Evolutionary conservation across 92 coral and sea anemone genomes (phyloP).

Genomic region (Zoanthus sansibaricus): DNA sequence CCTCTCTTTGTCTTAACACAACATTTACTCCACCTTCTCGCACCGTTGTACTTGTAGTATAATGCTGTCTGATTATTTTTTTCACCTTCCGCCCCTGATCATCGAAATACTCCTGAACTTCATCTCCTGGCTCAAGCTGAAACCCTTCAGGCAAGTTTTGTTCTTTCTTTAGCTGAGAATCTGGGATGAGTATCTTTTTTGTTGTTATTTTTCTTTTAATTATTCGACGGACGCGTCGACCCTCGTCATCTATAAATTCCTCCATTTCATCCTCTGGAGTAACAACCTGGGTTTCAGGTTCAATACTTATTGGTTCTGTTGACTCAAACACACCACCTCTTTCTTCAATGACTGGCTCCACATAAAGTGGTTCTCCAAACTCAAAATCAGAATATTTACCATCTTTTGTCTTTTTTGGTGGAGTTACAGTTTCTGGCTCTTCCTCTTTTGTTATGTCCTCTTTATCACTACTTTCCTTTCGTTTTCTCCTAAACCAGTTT

Average conservation of each 20-base stretch:
- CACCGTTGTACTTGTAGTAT: conserved; percentile 38
- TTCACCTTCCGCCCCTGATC: conserved; percentile 65
- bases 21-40: conserved; percentile 61
- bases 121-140: conserved; percentile 43
- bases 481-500: conserved; percentile 51
- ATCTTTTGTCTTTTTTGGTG: conserved; percentile 18
- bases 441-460: conserved; percentile 36
- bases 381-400: conserved; percentile 40
- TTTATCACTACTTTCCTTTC: conserved; percentile 8
- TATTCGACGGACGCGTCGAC: conserved; percentile 61
- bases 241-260: conserved; percentile 69
- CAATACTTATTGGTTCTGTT: conserved; percentile 52
- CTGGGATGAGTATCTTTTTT: conserved; percentile 30
- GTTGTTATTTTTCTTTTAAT: conserved; percentile 52
- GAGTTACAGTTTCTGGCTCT: conserved; percentile 52
- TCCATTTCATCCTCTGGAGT: conserved; percentile 52
- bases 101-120: conserved; percentile 51
- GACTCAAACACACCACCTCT: conserved; percentile 50
- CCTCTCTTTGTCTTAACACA: conserved; percentile 61
- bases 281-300: conserved; percentile 32
- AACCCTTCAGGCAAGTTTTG: conserved; percentile 39
- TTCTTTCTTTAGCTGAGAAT: conserved; percentile 25
- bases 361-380: conserved; percentile 67
- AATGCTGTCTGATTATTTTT: conserved; percentile 25
- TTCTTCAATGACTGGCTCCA: conserved; percentile 16